A percentile compares a stretch with the other conserved stretches of the same genome.
Evolutionary conservation across 2,797 vertebrate species (phyloP).

Genomic region (Parauchenoglanis ngamensis): DNA sequence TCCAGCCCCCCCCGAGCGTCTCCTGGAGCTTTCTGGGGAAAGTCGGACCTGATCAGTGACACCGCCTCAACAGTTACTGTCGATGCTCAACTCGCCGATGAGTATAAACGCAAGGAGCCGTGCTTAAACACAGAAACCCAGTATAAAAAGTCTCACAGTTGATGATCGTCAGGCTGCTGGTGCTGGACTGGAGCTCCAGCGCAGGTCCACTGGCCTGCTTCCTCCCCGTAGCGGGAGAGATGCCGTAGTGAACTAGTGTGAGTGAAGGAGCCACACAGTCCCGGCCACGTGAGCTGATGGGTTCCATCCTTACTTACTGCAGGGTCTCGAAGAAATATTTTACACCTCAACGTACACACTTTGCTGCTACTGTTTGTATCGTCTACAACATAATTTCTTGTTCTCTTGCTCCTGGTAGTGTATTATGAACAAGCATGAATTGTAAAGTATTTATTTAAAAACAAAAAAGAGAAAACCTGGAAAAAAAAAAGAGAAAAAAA

Average conservation of each 20-base stretch:
- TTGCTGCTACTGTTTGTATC: slow-evolving; percentile 94
- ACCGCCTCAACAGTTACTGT: slow-evolving; percentile 38
- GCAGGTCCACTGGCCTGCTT: neutral
- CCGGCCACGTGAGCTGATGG: slow-evolving; percentile 67
- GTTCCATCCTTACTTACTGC: slow-evolving; percentile 81
- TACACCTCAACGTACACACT: slow-evolving; percentile 83
- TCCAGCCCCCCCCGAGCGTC: neutral
- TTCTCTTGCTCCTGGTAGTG: slow-evolving; percentile 86
- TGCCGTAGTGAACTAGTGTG: slow-evolving; percentile 53
- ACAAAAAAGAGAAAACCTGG: slow-evolving; percentile 61
- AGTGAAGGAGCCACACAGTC: slow-evolving; percentile 63
- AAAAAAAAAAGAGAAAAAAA: slow-evolving; percentile 51
- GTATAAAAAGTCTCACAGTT: neutral
- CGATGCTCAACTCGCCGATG: slow-evolving; percentile 3
- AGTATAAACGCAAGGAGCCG: slow-evolving; percentile 8
- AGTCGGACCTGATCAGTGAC: slow-evolving; percentile 35
- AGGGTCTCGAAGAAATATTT: slow-evolving; percentile 75
- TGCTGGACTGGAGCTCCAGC: neutral
- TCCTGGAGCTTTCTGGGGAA: slow-evolving; percentile 37
- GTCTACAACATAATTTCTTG: slow-evolving; percentile 83
- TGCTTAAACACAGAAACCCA: slow-evolving; percentile 11
- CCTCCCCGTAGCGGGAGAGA: slow-evolving; percentile 69
- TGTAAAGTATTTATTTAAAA: slow-evolving; percentile 96
- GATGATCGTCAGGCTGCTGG: neutral
- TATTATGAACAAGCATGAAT: slow-evolving; percentile 94